Conservation (phyloP, 2,113 vertebrate genomes). For the Scytalopus superciliaris region DNA sequence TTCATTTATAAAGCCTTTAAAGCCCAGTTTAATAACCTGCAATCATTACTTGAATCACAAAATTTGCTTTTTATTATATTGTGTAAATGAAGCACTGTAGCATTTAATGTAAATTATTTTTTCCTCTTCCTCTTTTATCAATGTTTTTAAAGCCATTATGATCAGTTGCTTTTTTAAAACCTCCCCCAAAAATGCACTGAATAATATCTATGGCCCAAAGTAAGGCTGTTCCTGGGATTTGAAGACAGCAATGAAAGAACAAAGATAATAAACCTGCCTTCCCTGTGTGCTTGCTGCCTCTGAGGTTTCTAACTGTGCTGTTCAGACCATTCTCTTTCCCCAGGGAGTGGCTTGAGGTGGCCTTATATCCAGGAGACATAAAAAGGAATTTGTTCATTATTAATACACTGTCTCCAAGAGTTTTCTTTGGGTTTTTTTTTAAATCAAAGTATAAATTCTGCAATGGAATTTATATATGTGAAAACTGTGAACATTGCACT, state of each 20-base stretch:
- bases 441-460: background rate
- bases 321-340: background rate
- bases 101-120: constrained; percentile 31
- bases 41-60: constrained; percentile 55
- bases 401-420: background rate
- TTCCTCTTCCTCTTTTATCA: constrained; percentile 7
- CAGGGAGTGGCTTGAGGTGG: background rate
- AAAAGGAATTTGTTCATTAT: constrained; percentile 35
- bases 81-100: constrained; percentile 25
- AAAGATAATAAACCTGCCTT: background rate
- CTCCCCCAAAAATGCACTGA: background rate
- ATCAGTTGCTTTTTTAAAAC: background rate
- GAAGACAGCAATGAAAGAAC: background rate
- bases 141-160: constrained; percentile 11
- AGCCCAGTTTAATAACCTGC: constrained; percentile 49
- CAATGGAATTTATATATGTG: background rate
- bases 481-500: background rate
- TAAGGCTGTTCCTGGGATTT: background rate
- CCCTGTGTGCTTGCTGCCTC: background rate
- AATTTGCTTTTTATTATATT: constrained; percentile 55
- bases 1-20: constrained; percentile 56
- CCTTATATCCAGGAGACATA: constrained; percentile 6
- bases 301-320: background rate
- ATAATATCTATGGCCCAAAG: background rate
- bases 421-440: background rate